Conservation (phyloP, 2,113 vertebrate species). For the Pleuronectes platessa region DNA sequence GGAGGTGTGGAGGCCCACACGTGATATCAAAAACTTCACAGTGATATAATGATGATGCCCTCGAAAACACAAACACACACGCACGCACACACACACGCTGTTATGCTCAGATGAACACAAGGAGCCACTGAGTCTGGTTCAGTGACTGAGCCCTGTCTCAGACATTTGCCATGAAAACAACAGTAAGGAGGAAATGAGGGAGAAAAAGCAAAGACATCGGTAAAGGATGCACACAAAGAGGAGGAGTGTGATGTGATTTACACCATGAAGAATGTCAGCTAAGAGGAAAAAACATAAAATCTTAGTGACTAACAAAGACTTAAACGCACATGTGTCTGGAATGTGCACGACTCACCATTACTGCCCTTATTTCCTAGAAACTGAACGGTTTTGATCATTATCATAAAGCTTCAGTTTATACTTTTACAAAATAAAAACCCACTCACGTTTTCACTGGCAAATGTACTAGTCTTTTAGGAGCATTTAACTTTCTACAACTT, state of each 20-base stretch:
- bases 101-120: constrained; percentile 53
- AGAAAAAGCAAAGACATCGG: constrained; percentile 1
- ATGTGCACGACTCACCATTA: background rate
- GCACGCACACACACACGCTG: background rate
- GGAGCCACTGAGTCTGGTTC: constrained; percentile 69
- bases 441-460: background rate
- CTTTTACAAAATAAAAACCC: background rate
- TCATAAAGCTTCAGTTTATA: background rate
- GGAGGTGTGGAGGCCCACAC: constrained; percentile 38
- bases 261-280: background rate
- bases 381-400: background rate
- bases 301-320: too few species aligned
- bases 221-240: background rate
- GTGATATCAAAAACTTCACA: constrained; percentile 38
- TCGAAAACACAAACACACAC: background rate
- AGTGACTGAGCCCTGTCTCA: constrained; percentile 32
- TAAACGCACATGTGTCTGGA: background rate
- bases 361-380: background rate
- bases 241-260: constrained; percentile 33
- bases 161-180: constrained; percentile 54
- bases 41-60: constrained; percentile 32
- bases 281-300: background rate
- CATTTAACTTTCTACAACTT: background rate
- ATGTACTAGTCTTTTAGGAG: background rate
- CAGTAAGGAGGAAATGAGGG: constrained; percentile 28